Conservation (phyloP, 2,797 vertebrate species). For the Liasis olivaceus region DNA sequence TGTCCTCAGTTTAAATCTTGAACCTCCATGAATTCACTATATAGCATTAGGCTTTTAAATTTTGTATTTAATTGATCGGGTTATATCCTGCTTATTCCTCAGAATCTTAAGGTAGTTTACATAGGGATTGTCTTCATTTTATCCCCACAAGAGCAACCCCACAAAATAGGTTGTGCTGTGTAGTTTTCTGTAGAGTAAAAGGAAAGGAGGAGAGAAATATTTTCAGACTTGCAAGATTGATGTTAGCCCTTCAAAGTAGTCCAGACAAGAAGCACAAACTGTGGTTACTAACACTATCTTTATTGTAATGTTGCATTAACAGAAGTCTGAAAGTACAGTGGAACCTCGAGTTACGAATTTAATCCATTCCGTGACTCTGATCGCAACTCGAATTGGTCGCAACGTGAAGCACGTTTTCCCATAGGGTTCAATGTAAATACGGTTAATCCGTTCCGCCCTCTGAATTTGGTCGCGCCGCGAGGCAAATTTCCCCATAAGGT, state of each 20-base stretch:
- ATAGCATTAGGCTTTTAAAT: too few species aligned
- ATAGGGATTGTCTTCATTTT: not conserved
- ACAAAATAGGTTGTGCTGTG: not conserved
- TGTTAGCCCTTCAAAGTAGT: not conserved
- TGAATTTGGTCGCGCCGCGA: too few species aligned
- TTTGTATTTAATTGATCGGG: not conserved
- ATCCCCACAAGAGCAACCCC: not conserved
- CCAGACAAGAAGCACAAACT: not conserved
- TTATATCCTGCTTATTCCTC: not conserved
- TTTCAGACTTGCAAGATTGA: not conserved
- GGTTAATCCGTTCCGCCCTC: too few species aligned
- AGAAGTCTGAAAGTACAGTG: not conserved
- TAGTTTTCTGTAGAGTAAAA: not conserved
- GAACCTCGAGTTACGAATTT: too few species aligned
- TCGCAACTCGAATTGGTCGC: too few species aligned
- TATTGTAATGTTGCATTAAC: not conserved
- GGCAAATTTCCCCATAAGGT: too few species aligned
- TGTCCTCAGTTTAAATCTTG: not conserved
- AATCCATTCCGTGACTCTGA: too few species aligned
- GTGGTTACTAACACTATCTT: not conserved
- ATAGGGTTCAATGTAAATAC: too few species aligned
- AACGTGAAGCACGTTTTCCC: too few species aligned
- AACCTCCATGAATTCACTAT: not conserved
- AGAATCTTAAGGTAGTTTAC: not conserved
- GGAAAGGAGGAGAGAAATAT: not conserved